These are phyloP conservation scores for Zele albiditarsus DNA, from an alignment of 2,888 invertebrate genomes.

Conservation along the genomic window DNA sequence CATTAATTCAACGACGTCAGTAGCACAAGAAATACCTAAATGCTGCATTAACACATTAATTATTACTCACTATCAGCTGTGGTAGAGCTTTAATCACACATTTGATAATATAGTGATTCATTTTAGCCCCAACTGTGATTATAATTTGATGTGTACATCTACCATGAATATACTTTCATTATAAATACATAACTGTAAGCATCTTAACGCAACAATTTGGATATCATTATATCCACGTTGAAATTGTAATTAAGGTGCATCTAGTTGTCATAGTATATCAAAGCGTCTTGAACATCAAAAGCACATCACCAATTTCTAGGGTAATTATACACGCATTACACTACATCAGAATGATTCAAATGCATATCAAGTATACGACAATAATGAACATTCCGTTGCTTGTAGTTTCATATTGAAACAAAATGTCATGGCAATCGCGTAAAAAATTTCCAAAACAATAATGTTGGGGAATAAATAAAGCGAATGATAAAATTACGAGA, in stretches of 20 bases:
- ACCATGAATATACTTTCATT: neutral
- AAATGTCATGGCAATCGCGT: too few species aligned
- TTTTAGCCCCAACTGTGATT: neutral
- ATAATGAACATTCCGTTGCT: too few species aligned
- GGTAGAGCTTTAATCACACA: neutral
- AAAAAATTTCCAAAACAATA: too few species aligned
- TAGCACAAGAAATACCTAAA: conserved; percentile 23
- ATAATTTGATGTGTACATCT: neutral
- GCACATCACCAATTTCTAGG: conserved; percentile 15
- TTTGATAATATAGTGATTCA: neutral
- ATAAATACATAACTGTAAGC: neutral
- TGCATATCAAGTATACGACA: too few species aligned
- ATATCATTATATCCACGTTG: neutral
- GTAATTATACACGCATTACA: conserved; percentile 2
- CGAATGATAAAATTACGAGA: too few species aligned
- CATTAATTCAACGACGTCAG: conserved; percentile 54
- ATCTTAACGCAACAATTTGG: neutral
- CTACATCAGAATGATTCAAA: neutral
- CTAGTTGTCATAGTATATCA: neutral
- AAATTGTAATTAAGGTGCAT: neutral
- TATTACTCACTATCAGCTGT: neutral
- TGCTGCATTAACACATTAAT: conserved; percentile 9
- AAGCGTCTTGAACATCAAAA: conserved; percentile 23
- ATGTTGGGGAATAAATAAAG: too few species aligned
- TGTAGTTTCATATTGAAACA: too few species aligned